Base-by-base conservation (phyloP, 1,140 invertebrate genomes). In the Drosophila eugracilis region DNA sequence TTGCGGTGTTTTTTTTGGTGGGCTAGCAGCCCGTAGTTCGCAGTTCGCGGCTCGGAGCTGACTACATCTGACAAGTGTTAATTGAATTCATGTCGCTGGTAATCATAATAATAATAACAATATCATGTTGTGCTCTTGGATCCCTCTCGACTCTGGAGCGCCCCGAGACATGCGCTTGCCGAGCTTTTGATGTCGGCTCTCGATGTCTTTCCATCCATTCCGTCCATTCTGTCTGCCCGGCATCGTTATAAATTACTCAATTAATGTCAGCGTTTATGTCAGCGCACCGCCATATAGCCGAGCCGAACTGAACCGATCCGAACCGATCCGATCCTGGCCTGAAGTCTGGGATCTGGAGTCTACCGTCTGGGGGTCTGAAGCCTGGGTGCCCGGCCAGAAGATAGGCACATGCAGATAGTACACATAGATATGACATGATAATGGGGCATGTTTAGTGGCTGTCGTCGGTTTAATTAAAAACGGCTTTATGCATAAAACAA, bases 31-130 rank as follows among this genome's bases (percentile, higher is more conserved):
- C 37, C 10, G 32, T 34, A 49, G 60, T 14, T 50, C 24, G 34
- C 26, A 50, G 26, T 21, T 37, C 44, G 55, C 42, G 17, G 39
- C 36, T 65, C 19, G 39, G 28, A 41, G 60, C 62, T 85, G 80
- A 75, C 83, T 78, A 65, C 71, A 62, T 74, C 89, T 90, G 89
- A 90, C 89, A 90, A 91, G 89, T 91, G 89, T 91, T 91, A 91
- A 91, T 91, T 91, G 89, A 91, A 91, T 91, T 91, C 89, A 91
- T 91, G 89, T 90, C 84, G 86, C 85, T 63, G 74, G 83, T 90
- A 90, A 90, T 90, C 88, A 90, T 80, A 86, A 90, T 90, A 90
- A 90, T 90, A 90, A 90, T 83, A 90, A 89, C 83, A 88, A 88
- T 89, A 88, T 90, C 89, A 90, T 83, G 83, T 88, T 88, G 63